Conservation (phyloP, 1,140 invertebrate species). For the Cherax destructor region DNA sequence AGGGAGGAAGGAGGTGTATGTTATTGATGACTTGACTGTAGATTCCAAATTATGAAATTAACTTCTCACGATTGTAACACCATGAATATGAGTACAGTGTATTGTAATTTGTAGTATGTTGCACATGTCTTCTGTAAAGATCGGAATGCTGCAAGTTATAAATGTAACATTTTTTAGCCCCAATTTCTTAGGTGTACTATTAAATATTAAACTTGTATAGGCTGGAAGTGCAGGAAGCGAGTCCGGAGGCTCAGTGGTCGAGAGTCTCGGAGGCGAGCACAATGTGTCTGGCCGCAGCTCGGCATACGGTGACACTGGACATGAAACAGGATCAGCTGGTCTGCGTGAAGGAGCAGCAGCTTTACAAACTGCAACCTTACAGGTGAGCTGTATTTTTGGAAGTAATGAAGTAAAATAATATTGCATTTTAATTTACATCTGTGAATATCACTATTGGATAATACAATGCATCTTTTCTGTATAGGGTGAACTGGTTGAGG, state of each 20-base stretch:
- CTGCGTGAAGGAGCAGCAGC: constrained; percentile 58
- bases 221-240: constrained; percentile 84
- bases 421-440: too few species aligned
- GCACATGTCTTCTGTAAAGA: neutral
- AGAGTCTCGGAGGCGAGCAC: constrained; percentile 92
- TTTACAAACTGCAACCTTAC: constrained; percentile 34
- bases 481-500: constrained; percentile 56
- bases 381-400: constrained; percentile 4
- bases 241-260: constrained; percentile 91
- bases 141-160: neutral
- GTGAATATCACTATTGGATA: neutral
- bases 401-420: too few species aligned
- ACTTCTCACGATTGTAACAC: too few species aligned
- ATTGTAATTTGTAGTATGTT: too few species aligned
- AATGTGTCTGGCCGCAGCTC: constrained; percentile 90
- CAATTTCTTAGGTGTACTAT: neutral
- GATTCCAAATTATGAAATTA: too few species aligned
- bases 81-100: too few species aligned
- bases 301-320: constrained; percentile 85
- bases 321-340: constrained; percentile 75
- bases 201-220: constrained; percentile 16
- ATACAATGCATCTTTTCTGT: neutral
- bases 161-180: neutral
- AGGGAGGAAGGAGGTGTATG: too few species aligned
- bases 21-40: too few species aligned